Evolutionary conservation across 2,113 vertebrate genomes (phyloP), one percentile per base, ranked within the genome.

Genomic region (Hepsetus odoe): DNA sequence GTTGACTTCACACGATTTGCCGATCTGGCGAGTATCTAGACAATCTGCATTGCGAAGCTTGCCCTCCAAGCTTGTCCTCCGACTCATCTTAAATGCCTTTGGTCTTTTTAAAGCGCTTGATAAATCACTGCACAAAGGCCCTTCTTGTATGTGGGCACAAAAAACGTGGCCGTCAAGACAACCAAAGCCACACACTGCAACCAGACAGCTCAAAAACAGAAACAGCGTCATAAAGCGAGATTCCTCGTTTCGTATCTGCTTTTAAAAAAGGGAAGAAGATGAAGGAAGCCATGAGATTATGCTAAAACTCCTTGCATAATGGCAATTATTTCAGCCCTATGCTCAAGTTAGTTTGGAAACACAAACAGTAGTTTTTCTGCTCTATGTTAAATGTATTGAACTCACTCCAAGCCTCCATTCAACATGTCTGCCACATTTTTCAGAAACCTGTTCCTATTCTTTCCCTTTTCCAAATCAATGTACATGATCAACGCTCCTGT

Each of bases 61-160:
- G 24, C 33, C 24, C 35, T 74, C 11, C 14, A n/a, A n/a, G n/a
- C n/a, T n/a, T n/a, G n/a, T n/a, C n/a, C 38, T 74, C 11, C 14
- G 40, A 32, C 28, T 62, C 28, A 62, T 62, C 59, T 64, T 6
- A 16, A 61, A 7, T 13, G 14, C 5, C 58, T 30, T 46, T 40
- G 61, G 16, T 64, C 40, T 33, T 51, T 74, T 32, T 28, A 64
- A 35, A 35, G 20, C 10, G 32, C 42, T 51, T 35, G 18, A 49
- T 74, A 35, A 75, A 18, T 49, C 22, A 16, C 44, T 53, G 30
- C 73, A 65, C 44, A 53, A 51, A 75, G 72, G 40, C 40, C n/a
- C 26, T 74, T 74, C 32, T 35, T 65, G 13, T 51, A 65, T 65
- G 61, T 26, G 30, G 22, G 35, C 71, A 42, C 35, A 59, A 22